Evolutionary conservation across 2,113 vertebrate genomes (phyloP), one percentile per base, ranked within the genome.

Genomic region (Sinocyclocheilus maitianheensis): DNA sequence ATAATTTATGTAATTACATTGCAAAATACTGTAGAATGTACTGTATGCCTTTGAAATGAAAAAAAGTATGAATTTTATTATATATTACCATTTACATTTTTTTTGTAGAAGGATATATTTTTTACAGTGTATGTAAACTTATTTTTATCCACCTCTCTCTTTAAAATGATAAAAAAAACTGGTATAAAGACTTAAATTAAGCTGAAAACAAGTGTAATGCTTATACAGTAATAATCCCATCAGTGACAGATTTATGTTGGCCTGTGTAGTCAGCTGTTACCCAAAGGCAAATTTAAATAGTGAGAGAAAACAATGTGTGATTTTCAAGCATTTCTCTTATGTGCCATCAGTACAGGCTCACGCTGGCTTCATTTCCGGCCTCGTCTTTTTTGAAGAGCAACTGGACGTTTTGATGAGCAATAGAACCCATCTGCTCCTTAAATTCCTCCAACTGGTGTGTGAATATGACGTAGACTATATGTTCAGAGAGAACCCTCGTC

Each of bases 381-480:
- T 91, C 90, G 87, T 87, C 89, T 90, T 91, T 93, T 91, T 90
- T 90, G 91, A 94, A 94, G 91, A 94, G 88, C 91, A 84, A 94
- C 92, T 92, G 94, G 94, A 95, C 94, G 89, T 93, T 92, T 92
- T 91, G 94, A 93, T 94, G 95, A 95, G 95, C 94, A 94, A 92
- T 82, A 91, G 75, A 90, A 90, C 92, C 95, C 94, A 94, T 95
- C 95, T 96, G 95, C 90, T 94, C 88, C 88, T 90, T 88, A 91
- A 91, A 90, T 91, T 93, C 87, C 93, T 95, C 93, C 95, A 95
- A 94, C 93, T 95, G 95, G 91, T 92, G 95, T 95, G 95, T 93
- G 93, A 96, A 94, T 79, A 88, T 92, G 93, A 94, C 88, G 91
- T 91, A 92, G 89, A 88, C 87, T 89, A 86, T 87, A 88, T 88